Evolutionary conservation across 2,888 invertebrate species (phyloP).

Genomic region (Noctuana brunneofusca): DNA sequence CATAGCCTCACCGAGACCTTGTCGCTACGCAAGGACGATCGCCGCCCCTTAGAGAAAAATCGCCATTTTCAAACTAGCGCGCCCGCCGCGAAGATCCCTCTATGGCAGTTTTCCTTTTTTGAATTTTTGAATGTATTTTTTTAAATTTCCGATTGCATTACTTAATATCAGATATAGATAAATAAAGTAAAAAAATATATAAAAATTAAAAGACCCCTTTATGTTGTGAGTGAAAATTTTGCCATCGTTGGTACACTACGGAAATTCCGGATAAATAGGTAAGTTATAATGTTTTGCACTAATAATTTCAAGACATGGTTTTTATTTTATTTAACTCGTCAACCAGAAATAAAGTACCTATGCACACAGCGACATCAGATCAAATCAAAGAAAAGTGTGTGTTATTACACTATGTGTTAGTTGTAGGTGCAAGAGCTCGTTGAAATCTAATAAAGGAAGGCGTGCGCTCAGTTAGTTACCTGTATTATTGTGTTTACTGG

Average conservation of each 20-base stretch:
- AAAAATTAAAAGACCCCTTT: not conserved
- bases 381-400: not conserved
- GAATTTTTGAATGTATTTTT: slow-evolving; percentile 3
- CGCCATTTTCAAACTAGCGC: slow-evolving; percentile 71
- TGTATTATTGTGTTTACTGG: not conserved
- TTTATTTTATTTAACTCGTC: not conserved
- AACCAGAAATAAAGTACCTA: not conserved
- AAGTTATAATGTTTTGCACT: slow-evolving; percentile 1
- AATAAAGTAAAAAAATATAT: not conserved
- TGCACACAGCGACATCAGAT: not conserved
- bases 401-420: too few species aligned
- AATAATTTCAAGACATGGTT: not conserved
- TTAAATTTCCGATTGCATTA: slow-evolving; percentile 11
- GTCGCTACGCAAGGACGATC: slow-evolving; percentile 75
- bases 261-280: slow-evolving; percentile 11
- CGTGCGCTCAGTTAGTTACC: not conserved
- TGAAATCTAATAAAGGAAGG: slow-evolving; percentile 23
- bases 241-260: not conserved
- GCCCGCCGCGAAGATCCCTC: slow-evolving; percentile 57
- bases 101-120: slow-evolving; percentile 15
- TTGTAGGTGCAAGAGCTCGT: slow-evolving; percentile 13
- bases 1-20: slow-evolving; percentile 73
- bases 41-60: slow-evolving; percentile 68
- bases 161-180: not conserved
- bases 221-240: slow-evolving; percentile 16